Evolutionary conservation across 2,113 vertebrate species (phyloP), one percentile per base, ranked within the genome.

Genomic region (Menura novaehollandiae): DNA sequence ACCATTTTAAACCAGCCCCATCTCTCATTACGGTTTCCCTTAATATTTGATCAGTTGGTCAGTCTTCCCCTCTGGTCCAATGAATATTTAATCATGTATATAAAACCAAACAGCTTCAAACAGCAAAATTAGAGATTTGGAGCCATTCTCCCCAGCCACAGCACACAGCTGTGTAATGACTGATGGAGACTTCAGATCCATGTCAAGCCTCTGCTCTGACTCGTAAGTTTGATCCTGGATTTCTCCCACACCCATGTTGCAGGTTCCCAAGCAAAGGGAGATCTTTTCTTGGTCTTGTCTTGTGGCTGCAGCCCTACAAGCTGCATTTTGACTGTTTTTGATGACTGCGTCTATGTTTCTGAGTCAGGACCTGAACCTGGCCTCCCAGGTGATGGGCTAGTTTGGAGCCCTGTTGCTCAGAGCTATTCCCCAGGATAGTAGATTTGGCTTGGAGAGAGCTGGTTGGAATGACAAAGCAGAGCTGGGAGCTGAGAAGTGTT

Each of bases 171-270:
- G 3, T 64, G 33, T 35, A 35, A 64, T 51, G 49, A 58, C 64
- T 32, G 13, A 8, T 4, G 20, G 55, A 60, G 32, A 53, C 26
- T 32, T 58, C 41, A 33, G 23, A 73, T 37, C 17, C 4, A 7
- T 5, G 20, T 43, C 63, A 80, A 60, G 15, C n/a, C 53, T 77
- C 53, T 73, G n/a, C 63, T 76, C 17, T 73, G 37, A 43, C 27
- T 92, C 37, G 20, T 17, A 68, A 32, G 12, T 56, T 76, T 69
- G 46, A 76, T 6, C 41, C 26, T 37, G 49, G 17, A 12, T 24
- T 72, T 83, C 28, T 39, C 10, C 7, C 24, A n/a, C 13, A 24
- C 8, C 7, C 0, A 0, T 28, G 6, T 37, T 46, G 33, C 23
- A 80, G 37, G 24, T 13, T 80, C 20, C 16, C 32, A 64, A 66